Percentiles rank a stretch among this genome's conserved stretches.
These are phyloP conservation scores for Pseudocheirus occidentalis DNA, from an alignment of 2,797 vertebrate species.

Conservation along the genomic window DNA sequence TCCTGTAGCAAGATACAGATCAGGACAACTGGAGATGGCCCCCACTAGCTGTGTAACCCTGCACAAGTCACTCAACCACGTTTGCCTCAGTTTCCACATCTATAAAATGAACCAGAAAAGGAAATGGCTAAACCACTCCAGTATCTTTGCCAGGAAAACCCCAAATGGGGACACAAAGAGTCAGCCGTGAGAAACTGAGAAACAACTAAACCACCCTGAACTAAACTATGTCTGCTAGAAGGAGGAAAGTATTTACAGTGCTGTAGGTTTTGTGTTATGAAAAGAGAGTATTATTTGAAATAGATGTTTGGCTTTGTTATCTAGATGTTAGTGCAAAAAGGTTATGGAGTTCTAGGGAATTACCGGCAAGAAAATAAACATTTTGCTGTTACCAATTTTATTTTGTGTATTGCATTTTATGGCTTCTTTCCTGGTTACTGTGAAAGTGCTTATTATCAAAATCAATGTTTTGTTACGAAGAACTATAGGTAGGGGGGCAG, in stretches of 20 bases:
- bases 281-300: background rate
- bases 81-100: background rate
- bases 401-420: background rate
- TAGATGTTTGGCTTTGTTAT: background rate
- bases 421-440: background rate
- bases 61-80: background rate
- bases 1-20: background rate
- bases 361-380: background rate
- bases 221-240: background rate
- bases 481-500: too few relatives aligned
- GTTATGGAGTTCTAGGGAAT: background rate
- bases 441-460: background rate
- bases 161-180: too few relatives aligned
- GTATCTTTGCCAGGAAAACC: too few relatives aligned
- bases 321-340: background rate
- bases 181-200: too few relatives aligned
- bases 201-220: too few relatives aligned
- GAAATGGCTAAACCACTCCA: too few relatives aligned
- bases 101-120: too few relatives aligned
- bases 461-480: background rate
- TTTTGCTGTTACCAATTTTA: background rate
- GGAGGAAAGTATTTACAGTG: background rate
- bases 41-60: background rate
- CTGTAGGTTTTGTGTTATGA: background rate
- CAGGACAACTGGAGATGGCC: background rate